A percentile compares a stretch with the other conserved stretches of the same genome.
phyloP scores from a whole-genome alignment of 2,797 vertebrate species.

The Pipistrellus pygmaeus region DNA sequence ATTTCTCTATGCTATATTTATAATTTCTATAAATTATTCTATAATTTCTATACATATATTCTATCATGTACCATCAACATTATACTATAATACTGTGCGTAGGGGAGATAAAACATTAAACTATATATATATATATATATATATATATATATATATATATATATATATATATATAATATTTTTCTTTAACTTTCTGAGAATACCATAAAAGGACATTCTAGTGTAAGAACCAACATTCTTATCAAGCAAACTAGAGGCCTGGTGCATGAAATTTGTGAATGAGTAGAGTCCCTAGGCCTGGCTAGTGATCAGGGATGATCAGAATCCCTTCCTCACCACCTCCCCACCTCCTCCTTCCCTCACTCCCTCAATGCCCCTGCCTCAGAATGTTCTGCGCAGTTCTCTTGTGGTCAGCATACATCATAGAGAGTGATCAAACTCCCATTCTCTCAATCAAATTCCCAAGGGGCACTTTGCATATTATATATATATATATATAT shows the following conservation, averaged over 20 bases:
- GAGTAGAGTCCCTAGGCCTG: no score
- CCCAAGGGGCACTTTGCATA: no score
- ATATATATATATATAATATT: not conserved
- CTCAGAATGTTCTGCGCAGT: fast-evolving
- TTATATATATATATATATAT: no score
- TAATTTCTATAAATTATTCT: no score
- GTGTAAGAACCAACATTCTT: not conserved
- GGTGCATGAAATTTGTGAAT: no score
- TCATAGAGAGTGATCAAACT: no score
- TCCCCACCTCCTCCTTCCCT: no score
- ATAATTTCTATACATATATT: not conserved
- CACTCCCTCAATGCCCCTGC: no score
- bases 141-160: not conserved
- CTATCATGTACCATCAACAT: not conserved
- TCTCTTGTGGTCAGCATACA: no score
- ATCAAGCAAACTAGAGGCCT: not conserved
- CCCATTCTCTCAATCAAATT: no score
- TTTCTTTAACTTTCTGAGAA: constrained; percentile 24
- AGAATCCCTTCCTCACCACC: no score
- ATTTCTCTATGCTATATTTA: not conserved
- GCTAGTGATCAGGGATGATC: no score
- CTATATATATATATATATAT: not conserved
- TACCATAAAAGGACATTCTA: not conserved
- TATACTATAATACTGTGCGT: not conserved
- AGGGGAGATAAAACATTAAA: not conserved